Conservation (phyloP, 1,140 invertebrate genomes). For the Pollicipes pollicipes region DNA sequence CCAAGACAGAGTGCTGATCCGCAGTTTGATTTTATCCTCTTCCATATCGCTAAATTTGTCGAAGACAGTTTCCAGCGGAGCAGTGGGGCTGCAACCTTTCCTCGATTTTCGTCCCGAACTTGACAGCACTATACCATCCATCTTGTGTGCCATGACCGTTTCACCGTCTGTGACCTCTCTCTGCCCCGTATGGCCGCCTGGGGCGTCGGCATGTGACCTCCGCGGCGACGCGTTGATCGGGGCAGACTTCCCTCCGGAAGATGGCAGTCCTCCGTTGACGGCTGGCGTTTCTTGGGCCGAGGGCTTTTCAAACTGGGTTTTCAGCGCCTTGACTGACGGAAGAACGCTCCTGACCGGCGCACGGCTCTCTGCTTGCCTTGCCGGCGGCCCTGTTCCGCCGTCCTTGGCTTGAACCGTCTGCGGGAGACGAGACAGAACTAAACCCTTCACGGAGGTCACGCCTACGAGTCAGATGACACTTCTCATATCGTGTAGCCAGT, state of each 20-base stretch:
- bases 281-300: background rate
- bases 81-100: slow-evolving; percentile 4
- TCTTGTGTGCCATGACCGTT: background rate
- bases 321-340: slow-evolving; percentile 22
- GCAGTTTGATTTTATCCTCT: slow-evolving; percentile 17
- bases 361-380: slow-evolving; percentile 12
- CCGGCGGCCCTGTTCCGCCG: slow-evolving; percentile 6
- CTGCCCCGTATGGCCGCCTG: background rate
- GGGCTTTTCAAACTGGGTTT: slow-evolving; percentile 21
- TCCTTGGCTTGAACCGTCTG: no score
- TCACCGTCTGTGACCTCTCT: no score
- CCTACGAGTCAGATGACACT: no score
- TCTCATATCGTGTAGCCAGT: no score
- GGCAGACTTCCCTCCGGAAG: no score
- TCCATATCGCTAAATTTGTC: slow-evolving; percentile 18
- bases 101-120: no score
- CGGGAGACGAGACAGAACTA: no score
- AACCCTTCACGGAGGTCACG: no score
- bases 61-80: slow-evolving; percentile 18
- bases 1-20: slow-evolving; percentile 22
- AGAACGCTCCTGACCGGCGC: slow-evolving; percentile 21
- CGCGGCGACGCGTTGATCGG: no score
- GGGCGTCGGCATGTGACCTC: background rate
- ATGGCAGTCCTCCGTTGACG: no score
- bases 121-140: no score